Evolutionary conservation across 2,797 vertebrate genomes (phyloP).

Genomic region (Miichthys miiuy): DNA sequence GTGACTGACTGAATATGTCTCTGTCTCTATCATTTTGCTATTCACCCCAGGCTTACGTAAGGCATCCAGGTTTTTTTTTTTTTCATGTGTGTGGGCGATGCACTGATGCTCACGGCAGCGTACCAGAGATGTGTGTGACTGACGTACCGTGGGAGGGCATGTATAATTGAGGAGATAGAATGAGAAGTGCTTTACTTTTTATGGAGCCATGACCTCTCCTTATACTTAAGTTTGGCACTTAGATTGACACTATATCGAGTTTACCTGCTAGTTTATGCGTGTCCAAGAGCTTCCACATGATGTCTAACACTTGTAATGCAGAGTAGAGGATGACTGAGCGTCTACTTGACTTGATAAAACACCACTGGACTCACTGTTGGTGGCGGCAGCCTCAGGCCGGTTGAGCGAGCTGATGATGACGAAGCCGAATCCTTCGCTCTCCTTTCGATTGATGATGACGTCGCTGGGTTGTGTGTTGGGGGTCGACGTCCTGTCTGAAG

Average conservation of each 20-base stretch:
- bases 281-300: conserved; percentile 28
- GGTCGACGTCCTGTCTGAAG: conserved; percentile 83
- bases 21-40: conserved; percentile 65
- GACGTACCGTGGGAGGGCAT: conserved; percentile 72
- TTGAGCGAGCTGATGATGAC: conserved; percentile 99
- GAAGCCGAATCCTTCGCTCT: conserved; percentile 98
- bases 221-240: conserved; percentile 39
- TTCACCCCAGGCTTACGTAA: conserved; percentile 75
- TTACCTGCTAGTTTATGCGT: conserved; percentile 23
- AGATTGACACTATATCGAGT: conserved; percentile 18
- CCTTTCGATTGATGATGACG: conserved; percentile 95
- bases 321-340: conserved; percentile 8
- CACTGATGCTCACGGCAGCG: conserved; percentile 59
- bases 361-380: conserved; percentile 88
- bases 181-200: conserved; percentile 64
- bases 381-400: conserved; percentile 90
- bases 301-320: conserved; percentile 14
- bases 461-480: conserved; percentile 91
- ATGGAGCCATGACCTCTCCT: conserved; percentile 49
- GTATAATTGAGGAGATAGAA: conserved; percentile 72
- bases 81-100: conserved; percentile 67
- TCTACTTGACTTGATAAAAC: conserved; percentile 19
- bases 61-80: conserved; percentile 59
- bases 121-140: conserved; percentile 69
- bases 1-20: conserved; percentile 65